phyloP scores from a whole-genome alignment of 2,113 vertebrate genomes.

The Rhinoderma darwinii region DNA sequence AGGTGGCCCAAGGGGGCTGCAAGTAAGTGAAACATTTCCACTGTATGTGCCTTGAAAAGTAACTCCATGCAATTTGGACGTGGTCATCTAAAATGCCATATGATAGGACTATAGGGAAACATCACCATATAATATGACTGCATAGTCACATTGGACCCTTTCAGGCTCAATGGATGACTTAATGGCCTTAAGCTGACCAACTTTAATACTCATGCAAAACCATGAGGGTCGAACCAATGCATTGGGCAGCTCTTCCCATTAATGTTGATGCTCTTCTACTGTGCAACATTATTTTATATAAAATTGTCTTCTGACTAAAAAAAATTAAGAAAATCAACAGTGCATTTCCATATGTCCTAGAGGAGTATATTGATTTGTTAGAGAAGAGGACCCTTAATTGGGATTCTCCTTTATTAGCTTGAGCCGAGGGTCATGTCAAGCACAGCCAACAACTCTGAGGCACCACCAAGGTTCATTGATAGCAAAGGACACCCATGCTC shows the following conservation, averaged over 20 bases:
- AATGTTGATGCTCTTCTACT: too few relatives aligned
- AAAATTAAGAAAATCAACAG: neutral
- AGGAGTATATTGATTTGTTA: neutral
- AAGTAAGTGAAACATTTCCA: conserved; percentile 71
- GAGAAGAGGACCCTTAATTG: too few relatives aligned
- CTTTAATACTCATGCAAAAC: too few relatives aligned
- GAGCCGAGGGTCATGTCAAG: neutral
- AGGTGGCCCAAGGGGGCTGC: conserved; percentile 81
- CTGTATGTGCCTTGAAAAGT: neutral
- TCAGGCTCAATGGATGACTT: neutral
- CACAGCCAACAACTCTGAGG: neutral
- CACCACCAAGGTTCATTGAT: neutral
- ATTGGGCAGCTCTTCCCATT: too few relatives aligned
- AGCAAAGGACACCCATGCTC: neutral
- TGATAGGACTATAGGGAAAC: neutral
- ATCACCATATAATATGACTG: too few relatives aligned
- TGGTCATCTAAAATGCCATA: neutral
- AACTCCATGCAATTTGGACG: neutral
- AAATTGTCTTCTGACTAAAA: too few relatives aligned
- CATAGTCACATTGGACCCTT: neutral
- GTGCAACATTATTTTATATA: too few relatives aligned
- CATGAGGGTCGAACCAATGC: too few relatives aligned
- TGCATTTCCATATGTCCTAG: neutral
- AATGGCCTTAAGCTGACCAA: neutral
- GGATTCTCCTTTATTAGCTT: too few relatives aligned